Evolutionary conservation across 2,888 invertebrate genomes (phyloP), one percentile per base, ranked within the genome.

Genomic region (Eilema depressum): DNA sequence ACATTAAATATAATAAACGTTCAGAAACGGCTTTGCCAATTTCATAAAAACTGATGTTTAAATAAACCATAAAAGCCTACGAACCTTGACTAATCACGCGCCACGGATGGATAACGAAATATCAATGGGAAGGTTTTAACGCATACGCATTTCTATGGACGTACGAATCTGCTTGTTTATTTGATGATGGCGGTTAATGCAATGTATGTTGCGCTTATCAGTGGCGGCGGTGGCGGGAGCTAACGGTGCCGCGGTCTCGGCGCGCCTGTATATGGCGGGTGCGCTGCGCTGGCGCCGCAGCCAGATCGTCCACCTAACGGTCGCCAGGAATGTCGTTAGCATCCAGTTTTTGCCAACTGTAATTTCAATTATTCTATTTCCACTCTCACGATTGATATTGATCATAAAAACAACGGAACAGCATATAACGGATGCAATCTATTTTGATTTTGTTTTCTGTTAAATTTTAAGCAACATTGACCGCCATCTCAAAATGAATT

Each of bases 311-410:
- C 89, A 91, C 86, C 87, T 93, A 94, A 93, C 93, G 93, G 93
- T 92, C 87, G 83, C 84, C 89, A 90, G 91, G 93, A 93, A 93
- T 93, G 93, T 90, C 87, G 92, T 89, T 89, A 89, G 86, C 84
- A 85, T 89, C 92, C 86, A 90, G 89, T 91, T 92, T 92, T 92
- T 90, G 89, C 87, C 77, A 88, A 85, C 83, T 79, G 84, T 83
- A 80, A 89, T 88, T 88, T 88, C 86, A 89, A 90, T 90, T 88
- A 89, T 86, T 86, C 86, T 85, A 87, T 86, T 84, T 88, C 82
- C 81, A 86, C 85, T 88, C 85, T 88, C 83, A 85, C 83, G 85
- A 86, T 85, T 86, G 81, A 81, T 79, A 85, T 81, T 80, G 76
- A 83, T 87, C 86, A 84, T 88, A 89, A 88, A 89, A 86, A 82